Conservation (phyloP, 2,888 invertebrate species). For the Melinaea marsaeus region DNA sequence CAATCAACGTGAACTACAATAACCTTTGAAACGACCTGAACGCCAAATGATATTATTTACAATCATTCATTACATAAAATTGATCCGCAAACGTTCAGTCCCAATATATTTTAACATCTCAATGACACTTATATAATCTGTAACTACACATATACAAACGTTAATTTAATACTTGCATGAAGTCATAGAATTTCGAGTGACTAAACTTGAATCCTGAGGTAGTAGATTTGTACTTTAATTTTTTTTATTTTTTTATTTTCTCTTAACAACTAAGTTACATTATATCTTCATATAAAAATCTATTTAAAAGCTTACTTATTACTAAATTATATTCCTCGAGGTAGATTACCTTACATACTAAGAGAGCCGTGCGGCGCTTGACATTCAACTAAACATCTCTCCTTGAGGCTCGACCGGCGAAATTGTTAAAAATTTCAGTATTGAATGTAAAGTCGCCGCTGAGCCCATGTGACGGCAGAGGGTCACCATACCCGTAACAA, state of each 20-base stretch:
- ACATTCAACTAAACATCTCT: constrained; percentile 39
- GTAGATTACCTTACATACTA: constrained; percentile 74
- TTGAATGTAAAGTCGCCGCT: constrained; percentile 50
- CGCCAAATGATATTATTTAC: constrained; percentile 35
- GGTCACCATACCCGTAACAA: constrained; percentile 78
- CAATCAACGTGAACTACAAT: constrained; percentile 41
- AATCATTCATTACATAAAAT: constrained; percentile 36
- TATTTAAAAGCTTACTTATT: constrained; percentile 71
- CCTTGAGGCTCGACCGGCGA: constrained; percentile 27
- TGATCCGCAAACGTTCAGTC: constrained; percentile 38
- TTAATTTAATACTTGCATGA: constrained; percentile 45
- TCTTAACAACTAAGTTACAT: constrained; percentile 63
- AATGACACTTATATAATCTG: constrained; percentile 34
- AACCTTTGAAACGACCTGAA: constrained; percentile 37
- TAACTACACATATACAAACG: constrained; percentile 38
- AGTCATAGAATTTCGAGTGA: constrained; percentile 48
- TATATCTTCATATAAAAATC: constrained; percentile 75
- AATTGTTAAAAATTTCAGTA: constrained; percentile 12
- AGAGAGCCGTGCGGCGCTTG: constrained; percentile 50
- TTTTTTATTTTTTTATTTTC: constrained; percentile 63
- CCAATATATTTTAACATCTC: constrained; percentile 32
- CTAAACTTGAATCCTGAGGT: constrained; percentile 76
- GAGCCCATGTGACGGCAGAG: constrained; percentile 75
- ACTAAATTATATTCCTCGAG: constrained; percentile 73
- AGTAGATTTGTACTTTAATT: constrained; percentile 75